Evolutionary conservation across 2,113 vertebrate species (phyloP).

Genomic region (Struthio camelus): DNA sequence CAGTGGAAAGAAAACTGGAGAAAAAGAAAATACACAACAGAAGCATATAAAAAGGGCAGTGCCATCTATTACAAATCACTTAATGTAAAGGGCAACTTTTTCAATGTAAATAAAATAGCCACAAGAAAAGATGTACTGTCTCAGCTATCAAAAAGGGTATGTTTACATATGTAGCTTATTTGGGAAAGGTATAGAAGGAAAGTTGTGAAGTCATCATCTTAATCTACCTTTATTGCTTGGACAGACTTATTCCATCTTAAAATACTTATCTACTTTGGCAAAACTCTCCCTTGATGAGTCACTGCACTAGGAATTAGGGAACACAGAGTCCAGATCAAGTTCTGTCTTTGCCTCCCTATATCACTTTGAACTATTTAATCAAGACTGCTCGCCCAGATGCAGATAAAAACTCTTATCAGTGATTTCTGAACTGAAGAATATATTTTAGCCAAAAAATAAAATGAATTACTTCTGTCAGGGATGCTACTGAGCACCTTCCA

Average conservation of each 20-base stretch:
- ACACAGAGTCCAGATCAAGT: not conserved
- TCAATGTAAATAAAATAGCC: not conserved
- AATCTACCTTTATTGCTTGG: not conserved
- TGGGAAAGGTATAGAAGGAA: not conserved
- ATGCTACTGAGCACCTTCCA: not conserved
- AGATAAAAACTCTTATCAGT: not conserved
- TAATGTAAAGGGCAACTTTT: not conserved
- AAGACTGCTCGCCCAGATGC: not conserved
- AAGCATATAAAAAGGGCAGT: not conserved
- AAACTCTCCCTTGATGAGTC: not conserved
- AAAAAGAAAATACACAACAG: not conserved
- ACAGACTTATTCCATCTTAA: not conserved
- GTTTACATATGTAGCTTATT: not conserved
- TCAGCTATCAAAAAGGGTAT: not conserved
- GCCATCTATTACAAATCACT: not conserved
- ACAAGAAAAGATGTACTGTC: not conserved
- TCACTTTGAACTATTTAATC: not conserved
- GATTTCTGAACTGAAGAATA: not conserved
- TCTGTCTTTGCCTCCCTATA: not conserved
- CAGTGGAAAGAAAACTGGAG: not conserved
- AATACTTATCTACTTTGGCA: not conserved
- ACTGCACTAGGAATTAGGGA: not conserved
- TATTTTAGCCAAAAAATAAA: not conserved
- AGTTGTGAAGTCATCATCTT: not conserved
- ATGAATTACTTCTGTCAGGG: not conserved